Evolutionary conservation across 30 jellyfish, hydroid and myxozoan genomes (phyloP), one percentile per base, ranked within the genome.

Genomic region (Catostylus mosaicus): DNA sequence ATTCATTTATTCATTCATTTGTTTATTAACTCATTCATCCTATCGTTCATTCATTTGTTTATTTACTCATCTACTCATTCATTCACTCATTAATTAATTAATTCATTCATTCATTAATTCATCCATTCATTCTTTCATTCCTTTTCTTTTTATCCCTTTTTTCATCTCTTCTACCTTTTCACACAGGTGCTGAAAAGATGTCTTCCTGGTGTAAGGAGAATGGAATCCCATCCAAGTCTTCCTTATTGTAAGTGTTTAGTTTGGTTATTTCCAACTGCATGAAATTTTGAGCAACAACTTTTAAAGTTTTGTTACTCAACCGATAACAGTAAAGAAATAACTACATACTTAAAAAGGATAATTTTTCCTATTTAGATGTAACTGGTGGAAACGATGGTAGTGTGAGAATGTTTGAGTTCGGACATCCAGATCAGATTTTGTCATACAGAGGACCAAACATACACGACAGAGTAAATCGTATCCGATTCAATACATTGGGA

Each of bases 361-460:
- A n/a, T n/a, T n/a, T n/a, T n/a, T n/a, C n/a, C n/a, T n/a, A n/a
- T 74, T 35, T 54, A 91, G 98, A 91, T 80, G 83, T 80, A 20
- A 80, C 96, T 61, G 98, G 98, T 59, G 96, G 94, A 2, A 76
- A 66, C 22, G 98, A 91, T 47, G 98, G 98, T 23, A 84, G 96
- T 33, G 94, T 91, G 50, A 77, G 96, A 45, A 84, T 91, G 96
- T 91, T 74, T 50, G 98, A 91, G 47, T 91, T 84, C 66, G 90
- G 89, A 37, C 98, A 91, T 64, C 96, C 96, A 30, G 98, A 91
- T 19, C 98, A 91, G 60, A 91, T 91, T 33, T 23, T 54, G 36
- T 50, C 78, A 20, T 91, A 68, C 78, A 80, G 96, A 46, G 91
- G 84, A 32, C 87, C 98, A 18, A 94, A 90, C 23, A 73, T 73